Conservation (phyloP, 1,140 invertebrate genomes). For the Drosophila oshimai region DNA sequence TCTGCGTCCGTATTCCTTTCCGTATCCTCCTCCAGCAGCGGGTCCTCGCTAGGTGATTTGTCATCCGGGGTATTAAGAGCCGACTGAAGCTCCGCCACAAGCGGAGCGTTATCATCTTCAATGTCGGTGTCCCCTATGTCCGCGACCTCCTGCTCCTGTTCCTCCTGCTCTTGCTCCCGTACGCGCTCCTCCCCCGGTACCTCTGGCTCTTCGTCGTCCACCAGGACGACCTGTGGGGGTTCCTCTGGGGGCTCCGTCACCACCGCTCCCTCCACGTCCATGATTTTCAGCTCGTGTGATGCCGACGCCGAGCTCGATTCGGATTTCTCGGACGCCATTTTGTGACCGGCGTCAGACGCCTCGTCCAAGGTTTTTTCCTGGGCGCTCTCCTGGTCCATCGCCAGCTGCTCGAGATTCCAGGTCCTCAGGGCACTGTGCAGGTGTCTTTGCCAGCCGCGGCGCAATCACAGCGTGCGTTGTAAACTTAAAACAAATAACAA, state of each 20-base stretch:
- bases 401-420: background rate
- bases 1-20: slow-evolving; percentile 34
- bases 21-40: slow-evolving; percentile 19
- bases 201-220: slow-evolving; percentile 36
- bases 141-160: background rate
- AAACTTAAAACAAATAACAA: background rate
- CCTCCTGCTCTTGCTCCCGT: slow-evolving; percentile 11
- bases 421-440: background rate
- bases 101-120: background rate
- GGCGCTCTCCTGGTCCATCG: background rate
- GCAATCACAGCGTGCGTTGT: slow-evolving; percentile 6
- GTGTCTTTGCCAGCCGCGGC: background rate
- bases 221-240: slow-evolving; percentile 19
- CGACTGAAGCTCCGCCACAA: slow-evolving; percentile 7
- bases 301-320: background rate
- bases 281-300: slow-evolving; percentile 55
- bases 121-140: background rate
- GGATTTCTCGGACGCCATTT: slow-evolving; percentile 59
- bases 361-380: background rate
- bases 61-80: background rate
- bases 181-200: no score
- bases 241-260: background rate
- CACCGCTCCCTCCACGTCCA: slow-evolving; percentile 59
- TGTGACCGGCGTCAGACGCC: slow-evolving; percentile 32
- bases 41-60: slow-evolving; percentile 6